phyloP scores from a whole-genome alignment of 2,113 vertebrate species.

The Leptobrachium leishanense region DNA sequence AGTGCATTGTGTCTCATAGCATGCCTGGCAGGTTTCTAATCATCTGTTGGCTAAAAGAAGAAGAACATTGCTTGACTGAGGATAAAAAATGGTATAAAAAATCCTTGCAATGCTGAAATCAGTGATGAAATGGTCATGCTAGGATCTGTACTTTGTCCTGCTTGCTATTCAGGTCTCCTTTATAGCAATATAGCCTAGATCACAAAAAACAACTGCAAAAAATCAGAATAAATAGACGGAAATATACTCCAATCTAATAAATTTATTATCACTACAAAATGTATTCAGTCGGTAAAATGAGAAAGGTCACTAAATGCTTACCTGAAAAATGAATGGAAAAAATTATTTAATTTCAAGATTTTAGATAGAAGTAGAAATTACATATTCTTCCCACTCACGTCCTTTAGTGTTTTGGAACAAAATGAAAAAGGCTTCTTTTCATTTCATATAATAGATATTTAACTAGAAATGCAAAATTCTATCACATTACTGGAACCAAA shows the following conservation, averaged over 20 bases:
- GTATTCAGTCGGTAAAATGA: no score
- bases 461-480: background rate
- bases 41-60: constrained; percentile 36
- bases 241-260: background rate
- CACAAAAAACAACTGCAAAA: background rate
- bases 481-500: background rate
- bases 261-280: no score
- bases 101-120: constrained; percentile 15
- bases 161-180: constrained; percentile 14
- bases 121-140: constrained; percentile 33
- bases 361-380: background rate
- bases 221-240: background rate
- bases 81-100: constrained; percentile 36
- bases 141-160: constrained; percentile 1
- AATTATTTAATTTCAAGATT: background rate
- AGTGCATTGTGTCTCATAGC: constrained; percentile 38
- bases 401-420: no score
- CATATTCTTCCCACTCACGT: background rate
- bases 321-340: background rate
- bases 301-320: no score
- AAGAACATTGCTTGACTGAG: constrained; percentile 36
- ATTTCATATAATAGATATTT: background rate
- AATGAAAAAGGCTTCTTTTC: background rate
- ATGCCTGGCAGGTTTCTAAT: constrained; percentile 47
- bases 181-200: constrained; percentile 7